phyloP scores from a whole-genome alignment of 2,797 vertebrate genomes.

The Graptemys geographica region DNA sequence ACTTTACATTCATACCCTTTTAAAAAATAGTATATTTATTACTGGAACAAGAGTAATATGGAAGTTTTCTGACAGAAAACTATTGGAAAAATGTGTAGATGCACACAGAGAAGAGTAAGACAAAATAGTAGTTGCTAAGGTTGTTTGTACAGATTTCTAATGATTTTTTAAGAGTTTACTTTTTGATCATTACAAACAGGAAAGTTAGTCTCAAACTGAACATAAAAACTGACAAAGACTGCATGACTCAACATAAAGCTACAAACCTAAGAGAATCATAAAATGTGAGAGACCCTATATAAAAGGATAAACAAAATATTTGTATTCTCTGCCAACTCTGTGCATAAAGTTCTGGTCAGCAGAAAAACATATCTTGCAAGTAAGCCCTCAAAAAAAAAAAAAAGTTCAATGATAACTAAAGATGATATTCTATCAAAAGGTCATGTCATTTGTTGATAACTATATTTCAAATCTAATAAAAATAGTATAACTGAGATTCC shows the following conservation, averaged over 20 bases:
- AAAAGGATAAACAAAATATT: neutral
- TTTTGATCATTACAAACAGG: constrained; percentile 14
- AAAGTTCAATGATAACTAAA: neutral
- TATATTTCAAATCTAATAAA: no score
- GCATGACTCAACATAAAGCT: constrained; percentile 25
- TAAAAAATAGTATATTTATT: neutral
- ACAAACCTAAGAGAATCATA: neutral
- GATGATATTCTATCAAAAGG: neutral
- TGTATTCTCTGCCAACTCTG: neutral
- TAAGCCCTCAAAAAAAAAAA: neutral
- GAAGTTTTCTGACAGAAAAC: neutral
- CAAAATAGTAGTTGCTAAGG: neutral
- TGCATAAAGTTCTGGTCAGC: accelerated
- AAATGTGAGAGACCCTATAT: neutral
- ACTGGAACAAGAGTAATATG: accelerated
- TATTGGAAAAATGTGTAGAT: neutral
- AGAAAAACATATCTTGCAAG: neutral
- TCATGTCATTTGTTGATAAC: neutral
- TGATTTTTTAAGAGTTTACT: neutral
- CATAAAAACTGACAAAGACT: constrained; percentile 15
- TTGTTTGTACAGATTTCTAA: neutral
- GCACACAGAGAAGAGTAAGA: neutral
- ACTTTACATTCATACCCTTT: accelerated
- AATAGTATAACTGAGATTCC: neutral
- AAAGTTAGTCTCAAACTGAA: constrained; percentile 8